These are phyloP conservation scores for Gadus chalcogrammus DNA, from an alignment of 2,113 vertebrate genomes.

Conservation along the genomic window DNA sequence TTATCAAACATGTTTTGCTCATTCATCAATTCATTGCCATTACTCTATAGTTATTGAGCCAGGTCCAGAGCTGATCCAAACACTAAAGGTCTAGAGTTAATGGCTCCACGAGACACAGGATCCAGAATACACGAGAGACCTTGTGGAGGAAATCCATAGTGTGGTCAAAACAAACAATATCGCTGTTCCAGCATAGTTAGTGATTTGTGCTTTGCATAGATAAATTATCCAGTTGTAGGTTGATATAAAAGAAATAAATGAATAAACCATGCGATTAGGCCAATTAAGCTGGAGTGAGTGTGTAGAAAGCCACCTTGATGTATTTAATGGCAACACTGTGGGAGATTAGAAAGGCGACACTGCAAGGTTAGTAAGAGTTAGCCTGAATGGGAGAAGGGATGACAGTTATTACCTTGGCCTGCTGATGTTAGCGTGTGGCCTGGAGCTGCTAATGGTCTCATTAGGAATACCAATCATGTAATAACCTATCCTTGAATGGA, in stretches of 20 bases:
- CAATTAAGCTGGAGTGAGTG: neutral
- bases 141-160: too few species aligned
- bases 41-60: neutral
- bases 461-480: slow-evolving; percentile 47
- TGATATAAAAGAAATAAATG: too few species aligned
- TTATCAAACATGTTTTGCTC: neutral
- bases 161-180: too few species aligned
- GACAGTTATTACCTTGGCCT: neutral
- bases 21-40: slow-evolving; percentile 6
- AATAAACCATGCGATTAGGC: too few species aligned
- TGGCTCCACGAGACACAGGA: slow-evolving; percentile 1
- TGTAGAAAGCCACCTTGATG: neutral
- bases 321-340: neutral
- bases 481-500: slow-evolving; percentile 46
- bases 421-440: neutral
- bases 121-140: neutral
- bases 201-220: too few species aligned
- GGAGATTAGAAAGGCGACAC: neutral
- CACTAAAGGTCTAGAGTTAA: neutral
- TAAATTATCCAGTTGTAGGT: too few species aligned
- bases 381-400: neutral
- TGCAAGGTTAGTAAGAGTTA: neutral
- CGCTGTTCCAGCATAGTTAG: too few species aligned
- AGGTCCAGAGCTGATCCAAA: neutral
- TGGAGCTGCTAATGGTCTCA: slow-evolving; percentile 56